Conservation (phyloP, 1,140 invertebrate genomes). For the Pogonomyrmex barbatus region DNA sequence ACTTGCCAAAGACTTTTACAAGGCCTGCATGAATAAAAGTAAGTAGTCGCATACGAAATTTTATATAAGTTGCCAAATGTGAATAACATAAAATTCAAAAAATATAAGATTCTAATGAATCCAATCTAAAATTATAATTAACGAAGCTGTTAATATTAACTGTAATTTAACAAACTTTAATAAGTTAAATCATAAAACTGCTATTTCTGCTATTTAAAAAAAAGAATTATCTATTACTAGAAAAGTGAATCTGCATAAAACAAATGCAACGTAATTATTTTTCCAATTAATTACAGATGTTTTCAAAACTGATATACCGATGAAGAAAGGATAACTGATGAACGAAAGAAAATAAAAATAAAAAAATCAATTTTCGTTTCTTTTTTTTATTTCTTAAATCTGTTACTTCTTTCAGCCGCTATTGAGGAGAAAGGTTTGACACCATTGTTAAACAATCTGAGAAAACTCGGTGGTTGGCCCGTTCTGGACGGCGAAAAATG, state of each 20-base stretch:
- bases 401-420: slow-evolving; percentile 86
- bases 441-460: slow-evolving; percentile 90
- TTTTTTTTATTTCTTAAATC: slow-evolving; percentile 74
- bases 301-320: not conserved
- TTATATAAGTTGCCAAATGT: not conserved
- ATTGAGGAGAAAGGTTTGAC: slow-evolving; percentile 91
- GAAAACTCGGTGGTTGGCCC: slow-evolving; percentile 96
- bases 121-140: not conserved
- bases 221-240: not conserved
- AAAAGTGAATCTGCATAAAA: not conserved
- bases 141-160: not conserved
- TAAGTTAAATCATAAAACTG: not conserved
- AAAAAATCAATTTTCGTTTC: not conserved
- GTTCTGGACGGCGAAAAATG: slow-evolving; percentile 92
- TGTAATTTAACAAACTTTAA: not conserved
- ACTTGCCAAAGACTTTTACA: slow-evolving; percentile 92
- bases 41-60: slow-evolving; percentile 80
- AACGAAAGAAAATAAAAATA: not conserved
- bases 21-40: slow-evolving; percentile 95
- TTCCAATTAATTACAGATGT: not conserved
- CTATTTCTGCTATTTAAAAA: not conserved
- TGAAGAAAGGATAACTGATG: not conserved
- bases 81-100: not conserved
- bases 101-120: not conserved
- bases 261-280: not conserved